Evolutionary conservation across 2,888 invertebrate species (phyloP).

Genomic region (Clepsis dumicolana): DNA sequence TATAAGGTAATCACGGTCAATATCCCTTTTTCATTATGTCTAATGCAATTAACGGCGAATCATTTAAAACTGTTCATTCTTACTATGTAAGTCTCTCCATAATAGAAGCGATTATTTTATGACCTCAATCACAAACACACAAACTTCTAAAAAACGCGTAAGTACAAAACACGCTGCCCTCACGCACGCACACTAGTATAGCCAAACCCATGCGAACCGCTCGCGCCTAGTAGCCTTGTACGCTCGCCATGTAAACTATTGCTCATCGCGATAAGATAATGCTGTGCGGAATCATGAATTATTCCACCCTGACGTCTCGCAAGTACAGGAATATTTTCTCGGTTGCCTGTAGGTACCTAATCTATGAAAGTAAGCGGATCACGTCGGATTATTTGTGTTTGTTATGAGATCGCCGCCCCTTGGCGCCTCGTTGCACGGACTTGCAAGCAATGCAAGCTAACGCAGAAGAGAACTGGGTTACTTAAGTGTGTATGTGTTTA

Average conservation of each 20-base stretch:
- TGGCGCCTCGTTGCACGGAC: conserved; percentile 60
- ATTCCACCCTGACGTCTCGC: conserved; percentile 53
- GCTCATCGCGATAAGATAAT: conserved; percentile 73
- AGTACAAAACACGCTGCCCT: conserved; percentile 9
- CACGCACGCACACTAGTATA: background rate
- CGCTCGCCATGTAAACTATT: conserved; percentile 68
- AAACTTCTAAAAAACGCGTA: background rate
- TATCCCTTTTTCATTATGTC: no score
- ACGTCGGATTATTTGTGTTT: conserved; percentile 84
- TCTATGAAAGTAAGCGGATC: conserved; percentile 83
- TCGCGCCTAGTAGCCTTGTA: conserved; percentile 56
- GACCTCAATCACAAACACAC: background rate
- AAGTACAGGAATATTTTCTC: conserved; percentile 70
- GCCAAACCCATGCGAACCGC: conserved; percentile 24
- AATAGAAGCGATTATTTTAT: no score
- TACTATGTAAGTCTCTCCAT: no score
- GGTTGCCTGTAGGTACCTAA: conserved; percentile 57
- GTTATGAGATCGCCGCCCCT: conserved; percentile 79
- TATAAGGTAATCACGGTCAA: no score
- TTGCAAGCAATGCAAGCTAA: conserved; percentile 23
- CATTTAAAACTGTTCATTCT: no score
- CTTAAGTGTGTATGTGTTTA: background rate
- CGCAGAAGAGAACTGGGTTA: background rate
- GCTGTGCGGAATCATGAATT: conserved; percentile 69
- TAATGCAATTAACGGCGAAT: no score